phyloP scores from a whole-genome alignment of 1,140 invertebrate genomes.

The Gryllus bimaculatus region DNA sequence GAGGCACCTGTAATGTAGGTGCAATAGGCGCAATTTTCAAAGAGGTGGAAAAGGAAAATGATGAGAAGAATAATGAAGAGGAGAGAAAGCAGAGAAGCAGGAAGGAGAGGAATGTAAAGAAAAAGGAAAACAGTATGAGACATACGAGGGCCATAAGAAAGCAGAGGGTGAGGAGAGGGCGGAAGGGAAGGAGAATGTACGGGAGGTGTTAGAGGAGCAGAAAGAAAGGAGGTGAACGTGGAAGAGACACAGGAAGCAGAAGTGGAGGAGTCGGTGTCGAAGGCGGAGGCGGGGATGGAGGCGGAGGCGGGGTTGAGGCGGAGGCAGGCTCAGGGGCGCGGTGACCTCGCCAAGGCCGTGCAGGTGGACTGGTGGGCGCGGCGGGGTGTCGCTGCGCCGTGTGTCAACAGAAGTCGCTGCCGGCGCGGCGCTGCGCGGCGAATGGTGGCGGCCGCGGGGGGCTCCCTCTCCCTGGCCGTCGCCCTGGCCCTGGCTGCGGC shows the following conservation, averaged over 20 bases:
- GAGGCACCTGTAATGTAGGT: neutral
- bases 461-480: too few species aligned
- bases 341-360: too few species aligned
- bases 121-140: neutral
- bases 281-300: neutral
- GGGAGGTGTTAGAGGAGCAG: neutral
- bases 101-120: neutral
- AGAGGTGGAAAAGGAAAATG: neutral
- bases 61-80: neutral
- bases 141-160: neutral
- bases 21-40: neutral
- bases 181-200: neutral
- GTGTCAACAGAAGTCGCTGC: slow-evolving; percentile 11
- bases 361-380: neutral
- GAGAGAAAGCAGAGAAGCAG: neutral
- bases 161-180: neutral
- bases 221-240: neutral
- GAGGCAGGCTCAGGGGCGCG: too few species aligned
- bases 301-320: neutral
- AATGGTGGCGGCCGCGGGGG: too few species aligned
- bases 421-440: neutral
- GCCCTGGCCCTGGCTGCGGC: too few species aligned
- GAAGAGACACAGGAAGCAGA: neutral
- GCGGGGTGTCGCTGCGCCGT: slow-evolving; percentile 3
- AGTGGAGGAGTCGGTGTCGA: neutral